Percentiles rank a stretch among this genome's conserved stretches.
Evolutionary conservation across 2,888 invertebrate species (phyloP).

Genomic region (Machimus atricapillus): DNA sequence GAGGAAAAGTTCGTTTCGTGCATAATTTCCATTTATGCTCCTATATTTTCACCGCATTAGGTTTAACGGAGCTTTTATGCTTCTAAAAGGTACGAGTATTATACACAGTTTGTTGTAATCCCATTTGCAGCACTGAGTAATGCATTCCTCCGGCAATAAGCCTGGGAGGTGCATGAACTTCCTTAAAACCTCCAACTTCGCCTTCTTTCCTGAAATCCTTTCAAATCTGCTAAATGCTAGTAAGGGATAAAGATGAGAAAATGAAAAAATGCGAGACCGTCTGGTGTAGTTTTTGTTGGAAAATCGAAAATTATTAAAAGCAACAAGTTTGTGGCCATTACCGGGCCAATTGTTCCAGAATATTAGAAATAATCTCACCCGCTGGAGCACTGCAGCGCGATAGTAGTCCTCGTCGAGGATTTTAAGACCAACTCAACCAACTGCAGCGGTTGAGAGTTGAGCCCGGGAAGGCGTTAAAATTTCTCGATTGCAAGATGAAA

Average conservation of each 20-base stretch:
- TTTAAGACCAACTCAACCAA: neutral
- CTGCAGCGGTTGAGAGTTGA: neutral
- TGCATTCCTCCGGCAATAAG: neutral
- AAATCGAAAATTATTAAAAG: neutral
- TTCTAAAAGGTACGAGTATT: neutral
- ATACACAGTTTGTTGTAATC: neutral
- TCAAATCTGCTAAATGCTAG: neutral
- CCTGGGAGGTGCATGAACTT: neutral
- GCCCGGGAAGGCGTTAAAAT: neutral
- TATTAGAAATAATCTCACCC: neutral
- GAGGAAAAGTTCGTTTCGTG: neutral
- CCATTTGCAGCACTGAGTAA: neutral
- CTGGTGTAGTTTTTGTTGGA: neutral
- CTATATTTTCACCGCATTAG: neutral
- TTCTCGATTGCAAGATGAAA: neutral
- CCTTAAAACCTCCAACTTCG: neutral
- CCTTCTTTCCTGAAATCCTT: neutral
- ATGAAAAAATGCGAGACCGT: neutral
- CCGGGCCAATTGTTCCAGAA: neutral
- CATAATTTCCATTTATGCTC: neutral
- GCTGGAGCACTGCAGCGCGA: neutral
- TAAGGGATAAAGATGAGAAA: neutral
- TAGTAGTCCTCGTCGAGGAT: neutral
- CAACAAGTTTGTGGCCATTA: neutral
- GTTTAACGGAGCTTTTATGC: neutral